Percentiles rank a stretch among this genome's conserved stretches.
Conservation (phyloP, 2,797 vertebrate species). For the Botia almorhae region DNA sequence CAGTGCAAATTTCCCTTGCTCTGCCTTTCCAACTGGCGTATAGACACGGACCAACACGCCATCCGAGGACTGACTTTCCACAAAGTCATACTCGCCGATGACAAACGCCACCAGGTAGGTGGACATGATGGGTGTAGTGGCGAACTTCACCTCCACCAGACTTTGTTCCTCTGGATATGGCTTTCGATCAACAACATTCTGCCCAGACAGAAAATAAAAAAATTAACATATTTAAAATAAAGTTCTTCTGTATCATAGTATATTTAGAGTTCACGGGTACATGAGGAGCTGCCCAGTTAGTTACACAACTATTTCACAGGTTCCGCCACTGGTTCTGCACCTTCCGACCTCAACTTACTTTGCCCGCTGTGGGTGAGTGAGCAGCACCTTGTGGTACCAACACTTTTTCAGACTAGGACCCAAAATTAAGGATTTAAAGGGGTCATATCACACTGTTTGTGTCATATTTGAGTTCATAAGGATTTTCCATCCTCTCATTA, state of each 20-base stretch:
- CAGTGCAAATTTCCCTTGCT: conserved; percentile 97
- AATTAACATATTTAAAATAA: background rate
- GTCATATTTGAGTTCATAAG: background rate
- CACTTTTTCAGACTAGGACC: background rate
- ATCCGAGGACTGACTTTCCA: conserved; percentile 92
- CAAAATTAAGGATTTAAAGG: background rate
- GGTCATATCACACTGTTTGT: background rate
- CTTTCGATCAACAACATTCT: conserved; percentile 93
- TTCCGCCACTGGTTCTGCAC: background rate
- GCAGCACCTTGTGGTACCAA: background rate
- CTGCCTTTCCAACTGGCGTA: conserved; percentile 93
- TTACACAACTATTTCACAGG: too few relatives aligned
- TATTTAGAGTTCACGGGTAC: too few relatives aligned
- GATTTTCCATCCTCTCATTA: background rate
- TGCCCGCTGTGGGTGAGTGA: background rate
- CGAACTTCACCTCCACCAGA: conserved; percentile 94
- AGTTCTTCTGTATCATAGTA: too few relatives aligned
- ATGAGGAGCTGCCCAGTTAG: too few relatives aligned
- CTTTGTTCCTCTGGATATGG: conserved; percentile 92
- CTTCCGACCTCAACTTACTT: background rate
- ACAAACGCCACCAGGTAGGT: conserved; percentile 98
- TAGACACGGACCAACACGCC: conserved; percentile 93
- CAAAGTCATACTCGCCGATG: conserved; percentile 96
- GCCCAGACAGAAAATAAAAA: conserved; percentile 27
- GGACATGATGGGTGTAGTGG: conserved; percentile 93